Evolutionary conservation across 37 sponge, comb jelly and placozoan species (phyloP), one percentile per base, ranked within the genome.

Genomic region (Diacarnus erythraeanus): DNA sequence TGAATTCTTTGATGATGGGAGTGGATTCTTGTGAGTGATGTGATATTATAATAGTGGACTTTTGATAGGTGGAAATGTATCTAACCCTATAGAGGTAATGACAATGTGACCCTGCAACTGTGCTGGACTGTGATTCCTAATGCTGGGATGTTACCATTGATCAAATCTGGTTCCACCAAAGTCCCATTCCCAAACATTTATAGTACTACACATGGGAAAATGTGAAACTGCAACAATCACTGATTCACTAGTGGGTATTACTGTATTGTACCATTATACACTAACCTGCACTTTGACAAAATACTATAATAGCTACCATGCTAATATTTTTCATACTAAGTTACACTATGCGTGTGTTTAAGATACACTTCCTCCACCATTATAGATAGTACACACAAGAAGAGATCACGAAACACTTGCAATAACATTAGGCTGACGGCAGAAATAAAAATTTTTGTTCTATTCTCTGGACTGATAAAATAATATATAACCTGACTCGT

Each of bases 111-210:
- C 17, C 67, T 97, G 58, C 43, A 80, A n/a, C 61, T 97, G 59
- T 71, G 77, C 39, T 97, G 98, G 98, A 94, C 94, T 79, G 70
- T 94, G 39, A 78, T 97, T n/a, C 98, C 98, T 15, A 82, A 83
- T 60, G 95, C 95, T 64, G 98, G 98, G 1, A 69, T 79, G n/a
- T 77, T 94, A 38, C 95, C 98, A 59, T 59, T 84, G 36, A 71
- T 91, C 54, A 30, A 54, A 21, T 84, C 85, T 18, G 73, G 78
- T 42, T 44, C 64, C 41, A n/a, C 41, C 12, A 12, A 39, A 23
- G 43, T 90, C 47, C 51, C 51, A 6, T 82, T 91, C 60, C 91
- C 91, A 71, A 29, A 36, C 5, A 34, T 30, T 22, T 84, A 90
- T n/a, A 71, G 43, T 47, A 47, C 51, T 47, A n/a, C n/a, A n/a